A percentile compares a stretch with the other conserved stretches of the same genome.
These are phyloP conservation scores for Drosophila anomalata DNA, from an alignment of 2,888 invertebrate genomes.

Conservation along the genomic window DNA sequence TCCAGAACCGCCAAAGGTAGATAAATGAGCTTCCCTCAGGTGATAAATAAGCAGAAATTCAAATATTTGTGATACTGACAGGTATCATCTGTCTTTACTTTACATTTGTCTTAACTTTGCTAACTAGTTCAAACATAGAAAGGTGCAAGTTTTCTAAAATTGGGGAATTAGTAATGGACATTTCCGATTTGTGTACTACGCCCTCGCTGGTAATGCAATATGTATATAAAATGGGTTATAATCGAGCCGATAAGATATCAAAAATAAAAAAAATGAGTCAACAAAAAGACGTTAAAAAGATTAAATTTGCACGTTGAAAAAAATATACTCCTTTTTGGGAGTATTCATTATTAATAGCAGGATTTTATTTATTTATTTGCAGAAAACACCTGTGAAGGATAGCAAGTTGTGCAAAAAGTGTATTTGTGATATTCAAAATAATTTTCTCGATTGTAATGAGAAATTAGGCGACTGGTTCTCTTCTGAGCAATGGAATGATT, in stretches of 20 bases:
- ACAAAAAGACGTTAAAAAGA: conserved; percentile 19
- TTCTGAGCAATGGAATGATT: conserved; percentile 85
- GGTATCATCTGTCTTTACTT: background rate
- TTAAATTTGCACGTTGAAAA: background rate
- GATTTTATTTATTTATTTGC: background rate
- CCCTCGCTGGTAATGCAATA: background rate
- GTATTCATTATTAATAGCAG: conserved; percentile 5
- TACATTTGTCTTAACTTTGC: background rate
- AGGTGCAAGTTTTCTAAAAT: background rate
- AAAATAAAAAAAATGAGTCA: conserved; percentile 6
- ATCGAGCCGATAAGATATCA: conserved; percentile 24
- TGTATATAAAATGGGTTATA: background rate
- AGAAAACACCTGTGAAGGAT: conserved; percentile 41
- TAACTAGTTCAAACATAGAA: background rate
- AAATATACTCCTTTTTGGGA: too few relatives aligned
- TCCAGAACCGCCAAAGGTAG: conserved; percentile 17
- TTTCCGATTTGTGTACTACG: background rate
- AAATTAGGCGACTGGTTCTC: conserved; percentile 85
- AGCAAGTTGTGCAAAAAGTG: conserved; percentile 85
- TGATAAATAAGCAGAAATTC: background rate
- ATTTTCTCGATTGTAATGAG: conserved; percentile 86
- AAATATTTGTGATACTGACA: background rate
- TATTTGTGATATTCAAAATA: conserved; percentile 83
- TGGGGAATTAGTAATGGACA: background rate
- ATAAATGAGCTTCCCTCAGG: background rate